These are phyloP conservation scores for Ciconia maguari DNA, from an alignment of 2,113 vertebrate species.

Conservation along the genomic window DNA sequence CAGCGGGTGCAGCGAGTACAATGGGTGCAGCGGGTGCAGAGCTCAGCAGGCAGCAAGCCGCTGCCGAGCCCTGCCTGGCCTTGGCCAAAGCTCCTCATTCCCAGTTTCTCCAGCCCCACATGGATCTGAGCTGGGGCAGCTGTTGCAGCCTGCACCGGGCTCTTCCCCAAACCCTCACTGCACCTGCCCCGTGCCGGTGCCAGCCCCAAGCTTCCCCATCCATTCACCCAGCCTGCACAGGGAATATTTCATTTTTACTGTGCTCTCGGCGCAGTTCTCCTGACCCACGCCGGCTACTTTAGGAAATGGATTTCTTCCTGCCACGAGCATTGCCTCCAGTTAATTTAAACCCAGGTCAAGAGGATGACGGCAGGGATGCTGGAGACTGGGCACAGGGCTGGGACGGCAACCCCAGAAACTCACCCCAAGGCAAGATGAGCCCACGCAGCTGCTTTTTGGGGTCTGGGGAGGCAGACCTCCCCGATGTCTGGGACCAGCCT, in stretches of 20 bases:
- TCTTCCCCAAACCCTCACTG: not conserved
- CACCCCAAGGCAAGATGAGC: not conserved
- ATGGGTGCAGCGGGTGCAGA: not conserved
- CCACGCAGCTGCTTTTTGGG: not conserved
- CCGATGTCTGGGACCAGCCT: not conserved
- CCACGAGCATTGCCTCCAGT: rapidly evolving
- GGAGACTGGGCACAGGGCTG: not conserved
- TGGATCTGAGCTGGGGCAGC: not conserved
- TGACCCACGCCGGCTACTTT: not conserved
- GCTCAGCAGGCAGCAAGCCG: not conserved
- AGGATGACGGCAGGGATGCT: not conserved
- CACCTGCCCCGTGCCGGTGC: rapidly evolving
- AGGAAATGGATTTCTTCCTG: not conserved
- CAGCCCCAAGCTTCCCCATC: not conserved
- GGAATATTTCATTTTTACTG: not conserved
- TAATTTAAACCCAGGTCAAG: not conserved
- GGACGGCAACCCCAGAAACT: rapidly evolving
- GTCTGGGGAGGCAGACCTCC: not conserved
- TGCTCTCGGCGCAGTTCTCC: not conserved
- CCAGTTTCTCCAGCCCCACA: rapidly evolving
- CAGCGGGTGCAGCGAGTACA: not conserved
- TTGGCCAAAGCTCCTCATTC: not conserved
- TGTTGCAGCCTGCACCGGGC: not conserved
- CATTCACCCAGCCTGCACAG: not conserved
- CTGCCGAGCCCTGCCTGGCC: not conserved